Percentiles rank a stretch among this genome's conserved stretches.
Evolutionary conservation across 1,140 invertebrate species (phyloP).

Genomic region (Drosophila biarmipes): DNA sequence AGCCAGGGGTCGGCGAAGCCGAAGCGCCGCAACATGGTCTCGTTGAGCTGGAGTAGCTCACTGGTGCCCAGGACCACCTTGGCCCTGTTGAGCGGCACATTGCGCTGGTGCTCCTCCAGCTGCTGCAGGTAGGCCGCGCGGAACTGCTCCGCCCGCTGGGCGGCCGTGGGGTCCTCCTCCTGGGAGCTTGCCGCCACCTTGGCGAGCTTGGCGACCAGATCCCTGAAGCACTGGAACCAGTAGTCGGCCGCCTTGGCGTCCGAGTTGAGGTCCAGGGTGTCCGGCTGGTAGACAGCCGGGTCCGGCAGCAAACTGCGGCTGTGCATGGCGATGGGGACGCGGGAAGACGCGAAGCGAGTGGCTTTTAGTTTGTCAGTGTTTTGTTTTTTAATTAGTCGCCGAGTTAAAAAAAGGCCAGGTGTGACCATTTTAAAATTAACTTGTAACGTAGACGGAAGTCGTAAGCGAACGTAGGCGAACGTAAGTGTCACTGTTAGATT

Average conservation of each 20-base stretch:
- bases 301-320: slow-evolving; percentile 84
- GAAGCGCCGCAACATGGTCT: slow-evolving; percentile 95
- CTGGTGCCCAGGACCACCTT: slow-evolving; percentile 86
- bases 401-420: background rate
- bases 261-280: slow-evolving; percentile 94
- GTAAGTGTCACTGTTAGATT: too few species aligned
- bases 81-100: slow-evolving; percentile 89
- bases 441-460: background rate
- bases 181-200: slow-evolving; percentile 92
- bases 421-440: slow-evolving; percentile 3
- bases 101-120: slow-evolving; percentile 89
- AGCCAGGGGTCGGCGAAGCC: slow-evolving; percentile 97
- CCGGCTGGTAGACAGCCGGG: slow-evolving; percentile 90
- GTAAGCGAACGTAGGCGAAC: too few species aligned
- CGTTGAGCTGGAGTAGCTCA: slow-evolving; percentile 95
- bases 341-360: slow-evolving; percentile 36
- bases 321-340: slow-evolving; percentile 58
- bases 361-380: too few species aligned
- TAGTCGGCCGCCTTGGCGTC: slow-evolving; percentile 95
- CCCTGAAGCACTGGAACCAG: slow-evolving; percentile 96
- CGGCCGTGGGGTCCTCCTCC: slow-evolving; percentile 89
- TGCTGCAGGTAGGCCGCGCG: slow-evolving; percentile 93
- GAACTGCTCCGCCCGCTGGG: slow-evolving; percentile 92
- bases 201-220: slow-evolving; percentile 91
- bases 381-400: slow-evolving; percentile 27